Evolutionary conservation across 2,797 vertebrate genomes (phyloP).

Genomic region (Tokudaia muenninki): DNA sequence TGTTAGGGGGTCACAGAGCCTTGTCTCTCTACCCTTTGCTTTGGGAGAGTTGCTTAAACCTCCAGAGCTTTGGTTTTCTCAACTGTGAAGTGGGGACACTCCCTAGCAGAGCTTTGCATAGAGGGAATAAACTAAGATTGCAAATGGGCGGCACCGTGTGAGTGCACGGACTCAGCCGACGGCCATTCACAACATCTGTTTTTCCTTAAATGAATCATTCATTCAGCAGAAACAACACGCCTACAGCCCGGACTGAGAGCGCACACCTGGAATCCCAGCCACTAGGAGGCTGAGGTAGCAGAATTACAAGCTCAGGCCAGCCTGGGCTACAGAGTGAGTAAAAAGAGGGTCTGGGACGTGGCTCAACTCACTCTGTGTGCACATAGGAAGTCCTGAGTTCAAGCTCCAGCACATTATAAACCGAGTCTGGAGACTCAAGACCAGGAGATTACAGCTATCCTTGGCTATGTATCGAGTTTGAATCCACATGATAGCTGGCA

Average conservation of each 20-base stretch:
- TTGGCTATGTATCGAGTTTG: not conserved
- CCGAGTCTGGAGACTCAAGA: too few species aligned
- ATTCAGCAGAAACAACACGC: not conserved
- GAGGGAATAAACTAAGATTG: not conserved
- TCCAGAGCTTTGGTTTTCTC: constrained; percentile 9
- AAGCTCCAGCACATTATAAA: not conserved
- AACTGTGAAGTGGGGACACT: not conserved
- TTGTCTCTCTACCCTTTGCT: not conserved
- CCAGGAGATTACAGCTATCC: not conserved
- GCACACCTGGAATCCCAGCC: not conserved
- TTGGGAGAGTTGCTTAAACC: not conserved
- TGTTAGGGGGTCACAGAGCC: not conserved
- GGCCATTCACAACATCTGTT: not conserved
- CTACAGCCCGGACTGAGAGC: not conserved
- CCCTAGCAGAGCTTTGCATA: not conserved
- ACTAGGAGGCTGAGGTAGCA: not conserved
- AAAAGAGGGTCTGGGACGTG: not conserved
- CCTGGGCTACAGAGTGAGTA: not conserved
- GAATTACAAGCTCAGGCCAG: not conserved
- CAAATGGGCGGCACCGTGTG: rapidly evolving
- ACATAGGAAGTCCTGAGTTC: not conserved
- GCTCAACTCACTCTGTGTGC: not conserved
- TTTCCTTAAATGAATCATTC: not conserved
- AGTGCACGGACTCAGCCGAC: too few species aligned
- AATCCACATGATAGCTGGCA: not conserved